Base-by-base conservation (phyloP, 2,113 vertebrate genomes). In the Bufo gargarizans region DNA sequence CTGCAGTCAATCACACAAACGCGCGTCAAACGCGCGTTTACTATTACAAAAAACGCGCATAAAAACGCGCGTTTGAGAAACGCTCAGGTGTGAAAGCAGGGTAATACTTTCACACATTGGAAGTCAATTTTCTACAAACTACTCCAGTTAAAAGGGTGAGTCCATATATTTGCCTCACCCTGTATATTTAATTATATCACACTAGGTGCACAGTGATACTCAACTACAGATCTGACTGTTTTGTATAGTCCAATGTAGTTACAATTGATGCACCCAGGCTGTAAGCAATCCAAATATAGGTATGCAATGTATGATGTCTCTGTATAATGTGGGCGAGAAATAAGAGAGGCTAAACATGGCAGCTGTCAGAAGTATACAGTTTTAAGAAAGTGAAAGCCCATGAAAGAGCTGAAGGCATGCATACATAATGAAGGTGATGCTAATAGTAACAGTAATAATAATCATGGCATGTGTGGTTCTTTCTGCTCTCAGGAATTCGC, bases 301-400 rank as follows among this genome's bases (percentile, higher is more conserved):
- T 22, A 45, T 72, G 13, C 45, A 43, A 45, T 16, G 20, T 22
- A n/a, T 33, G 20, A 69, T 69, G 65, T 72, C 14, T 1, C 43
- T 72, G 12, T 16, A 72, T 45, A 45, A 22, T 69, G 63, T 9
- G 13, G 33, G 69, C 4, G 2, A 76, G 47, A 76, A 50, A 16
- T 14, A 12, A 45, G 53, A 12, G 22, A 78, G 1, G 10, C 77
- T 22, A 56, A 81, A 43, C 17, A 61, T 10, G 78, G 16, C 78
- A 81, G 50, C 56, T 81, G 22, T 61, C 78, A 58, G 55, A 74
- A 74, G 17, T 17, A 17, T 74, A 76, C 78, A 81, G 78, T 33
- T 59, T 59, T 45, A 17, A 43, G 55, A 45, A 81, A 61, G 56
- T 81, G 33, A 80, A 80, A 6, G 20, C 77, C 55, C 4, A 80